phyloP scores from a whole-genome alignment of 2,888 invertebrate species.

The Drosophila nr. medialis region DNA sequence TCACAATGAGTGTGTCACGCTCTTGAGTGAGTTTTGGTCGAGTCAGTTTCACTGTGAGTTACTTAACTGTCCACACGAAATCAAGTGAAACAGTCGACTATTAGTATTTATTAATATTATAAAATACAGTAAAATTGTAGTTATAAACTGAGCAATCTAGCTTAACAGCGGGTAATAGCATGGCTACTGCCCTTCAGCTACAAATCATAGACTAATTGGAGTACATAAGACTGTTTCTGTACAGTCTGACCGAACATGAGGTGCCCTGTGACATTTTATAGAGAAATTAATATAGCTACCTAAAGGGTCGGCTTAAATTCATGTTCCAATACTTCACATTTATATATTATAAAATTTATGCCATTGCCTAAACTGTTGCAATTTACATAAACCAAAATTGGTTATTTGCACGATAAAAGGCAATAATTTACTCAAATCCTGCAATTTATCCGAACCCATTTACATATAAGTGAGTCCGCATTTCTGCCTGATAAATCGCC shows the following conservation, averaged over 20 bases:
- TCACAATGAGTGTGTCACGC: neutral
- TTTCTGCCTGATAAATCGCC: slow-evolving; percentile 58
- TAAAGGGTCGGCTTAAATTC: neutral
- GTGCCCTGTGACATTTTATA: slow-evolving; percentile 2
- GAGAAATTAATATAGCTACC: neutral
- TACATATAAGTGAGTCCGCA: slow-evolving; percentile 13
- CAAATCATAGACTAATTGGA: slow-evolving; percentile 58
- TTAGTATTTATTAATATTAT: neutral
- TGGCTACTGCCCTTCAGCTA: neutral
- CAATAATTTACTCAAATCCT: neutral
- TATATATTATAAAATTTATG: slow-evolving; percentile 9
- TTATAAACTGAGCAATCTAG: neutral
- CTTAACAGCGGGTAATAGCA: neutral
- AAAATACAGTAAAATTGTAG: neutral
- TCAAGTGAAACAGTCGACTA: neutral
- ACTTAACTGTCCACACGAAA: slow-evolving; percentile 19
- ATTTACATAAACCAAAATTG: neutral
- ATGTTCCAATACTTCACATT: slow-evolving; percentile 8
- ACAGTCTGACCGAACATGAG: neutral
- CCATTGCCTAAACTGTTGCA: neutral
- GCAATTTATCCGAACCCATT: neutral
- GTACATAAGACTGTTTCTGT: neutral
- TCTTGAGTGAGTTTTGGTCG: slow-evolving; percentile 33
- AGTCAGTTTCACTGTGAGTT: slow-evolving; percentile 18
- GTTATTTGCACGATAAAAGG: neutral